Percentiles rank a stretch among this genome's conserved stretches.
Evolutionary conservation across 2,113 vertebrate genomes (phyloP).

Genomic region (Paralichthys olivaceus): DNA sequence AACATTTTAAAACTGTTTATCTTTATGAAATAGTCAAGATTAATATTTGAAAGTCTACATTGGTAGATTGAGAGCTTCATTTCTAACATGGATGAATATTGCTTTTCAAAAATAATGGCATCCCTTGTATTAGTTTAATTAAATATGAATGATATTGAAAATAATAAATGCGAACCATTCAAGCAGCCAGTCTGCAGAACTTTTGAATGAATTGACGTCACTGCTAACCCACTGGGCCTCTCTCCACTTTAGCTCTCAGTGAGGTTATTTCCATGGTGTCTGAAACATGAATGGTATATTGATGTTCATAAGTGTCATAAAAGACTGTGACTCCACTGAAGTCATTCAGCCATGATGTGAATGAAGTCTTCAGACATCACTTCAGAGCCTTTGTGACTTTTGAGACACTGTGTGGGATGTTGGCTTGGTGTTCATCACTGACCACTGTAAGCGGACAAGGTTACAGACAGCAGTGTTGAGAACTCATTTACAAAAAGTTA

Average conservation of each 20-base stretch:
- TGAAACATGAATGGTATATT: slow-evolving; percentile 37
- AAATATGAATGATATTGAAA: slow-evolving; percentile 1
- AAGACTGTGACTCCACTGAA: slow-evolving; percentile 33
- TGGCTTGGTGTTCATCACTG: slow-evolving; percentile 9
- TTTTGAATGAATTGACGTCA: slow-evolving; percentile 32
- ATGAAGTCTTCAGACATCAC: slow-evolving; percentile 11
- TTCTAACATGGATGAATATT: no score
- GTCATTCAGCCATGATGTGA: slow-evolving; percentile 10
- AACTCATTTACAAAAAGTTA: background rate
- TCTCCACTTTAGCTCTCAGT: no score
- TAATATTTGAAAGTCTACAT: no score
- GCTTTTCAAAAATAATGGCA: no score
- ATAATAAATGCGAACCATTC: slow-evolving; percentile 1
- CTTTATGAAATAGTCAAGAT: background rate
- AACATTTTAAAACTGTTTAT: no score
- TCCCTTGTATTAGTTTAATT: no score
- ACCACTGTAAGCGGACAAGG: background rate
- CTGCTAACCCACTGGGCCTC: background rate
- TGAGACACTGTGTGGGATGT: background rate
- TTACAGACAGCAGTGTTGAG: background rate
- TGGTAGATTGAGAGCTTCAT: background rate
- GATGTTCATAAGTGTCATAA: slow-evolving; percentile 21
- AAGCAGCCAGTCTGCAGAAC: background rate
- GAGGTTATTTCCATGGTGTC: slow-evolving; percentile 29
- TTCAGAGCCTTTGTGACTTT: background rate